phyloP scores from a whole-genome alignment of 2,888 invertebrate species.

The Sphinx pinastri region DNA sequence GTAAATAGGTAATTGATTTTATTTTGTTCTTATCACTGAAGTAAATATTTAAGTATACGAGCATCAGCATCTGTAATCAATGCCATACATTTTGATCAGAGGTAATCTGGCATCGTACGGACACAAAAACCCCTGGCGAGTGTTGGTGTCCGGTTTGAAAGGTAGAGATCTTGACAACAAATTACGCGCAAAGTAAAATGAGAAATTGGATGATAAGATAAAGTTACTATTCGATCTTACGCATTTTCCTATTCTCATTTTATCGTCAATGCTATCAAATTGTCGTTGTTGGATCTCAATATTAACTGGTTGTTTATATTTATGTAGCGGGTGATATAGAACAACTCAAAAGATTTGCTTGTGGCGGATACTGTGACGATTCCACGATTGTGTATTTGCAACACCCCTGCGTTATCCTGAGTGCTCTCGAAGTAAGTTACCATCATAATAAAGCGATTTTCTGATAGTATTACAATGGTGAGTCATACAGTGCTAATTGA shows the following conservation, averaged over 20 bases:
- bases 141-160: conserved; percentile 93
- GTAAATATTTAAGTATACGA: conserved; percentile 10
- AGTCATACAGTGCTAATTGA: conserved; percentile 32
- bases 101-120: conserved; percentile 94
- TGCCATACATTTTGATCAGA: conserved; percentile 96
- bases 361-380: conserved; percentile 93
- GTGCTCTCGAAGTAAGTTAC: conserved; percentile 88
- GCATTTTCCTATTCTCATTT: conserved; percentile 33
- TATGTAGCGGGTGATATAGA: conserved; percentile 90
- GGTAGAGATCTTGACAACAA: conserved; percentile 77
- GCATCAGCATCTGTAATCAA: conserved; percentile 75
- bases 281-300: conserved; percentile 8
- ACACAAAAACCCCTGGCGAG: conserved; percentile 94
- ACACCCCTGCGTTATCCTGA: conserved; percentile 94
- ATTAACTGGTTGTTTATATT: neutral
- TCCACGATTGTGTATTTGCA: conserved; percentile 93
- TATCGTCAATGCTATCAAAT: conserved; percentile 29
- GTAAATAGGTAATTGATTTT: conserved; percentile 5
- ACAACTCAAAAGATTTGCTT: conserved; percentile 92
- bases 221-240: conserved; percentile 20
- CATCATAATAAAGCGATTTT: conserved; percentile 16
- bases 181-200: conserved; percentile 42
- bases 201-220: conserved; percentile 37
- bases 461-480: conserved; percentile 17
- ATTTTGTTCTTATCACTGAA: neutral